phyloP scores from a whole-genome alignment of 1,140 invertebrate genomes.

The Spodoptera frugiperda region DNA sequence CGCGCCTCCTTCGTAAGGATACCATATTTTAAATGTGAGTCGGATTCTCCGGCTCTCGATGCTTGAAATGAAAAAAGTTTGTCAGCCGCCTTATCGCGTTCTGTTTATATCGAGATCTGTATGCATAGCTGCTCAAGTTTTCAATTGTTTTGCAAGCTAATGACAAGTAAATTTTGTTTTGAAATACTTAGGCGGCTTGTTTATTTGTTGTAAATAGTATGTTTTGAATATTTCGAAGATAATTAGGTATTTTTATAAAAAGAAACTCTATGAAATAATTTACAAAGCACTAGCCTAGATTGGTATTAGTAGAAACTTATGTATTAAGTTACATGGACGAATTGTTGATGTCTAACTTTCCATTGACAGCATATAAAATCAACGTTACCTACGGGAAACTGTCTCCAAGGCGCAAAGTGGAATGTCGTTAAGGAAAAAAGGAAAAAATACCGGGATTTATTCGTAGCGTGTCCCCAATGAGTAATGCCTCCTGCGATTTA shows the following conservation, averaged over 20 bases:
- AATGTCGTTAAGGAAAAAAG: conserved; percentile 51
- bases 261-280: conserved; percentile 16
- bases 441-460: conserved; percentile 56
- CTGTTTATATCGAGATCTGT: conserved; percentile 31
- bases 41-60: conserved; percentile 43
- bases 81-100: conserved; percentile 32
- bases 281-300: conserved; percentile 12
- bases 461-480: conserved; percentile 57
- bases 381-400: conserved; percentile 28
- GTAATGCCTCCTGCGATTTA: conserved; percentile 62
- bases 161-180: conserved; percentile 5
- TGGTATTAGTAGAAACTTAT: conserved; percentile 24
- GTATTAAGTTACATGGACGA: conserved; percentile 8
- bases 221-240: too few species aligned
- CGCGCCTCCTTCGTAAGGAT: conserved; percentile 65
- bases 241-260: too few species aligned
- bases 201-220: neutral
- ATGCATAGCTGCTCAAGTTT: conserved; percentile 8
- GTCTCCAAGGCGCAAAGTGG: conserved; percentile 44
- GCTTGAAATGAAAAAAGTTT: conserved; percentile 53
- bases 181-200: neutral
- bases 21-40: conserved; percentile 58
- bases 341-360: conserved; percentile 39
- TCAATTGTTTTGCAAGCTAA: conserved; percentile 22
- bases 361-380: conserved; percentile 47